Evolutionary conservation across 2,888 invertebrate species (phyloP).

Genomic region (Drosophila buzzatii): DNA sequence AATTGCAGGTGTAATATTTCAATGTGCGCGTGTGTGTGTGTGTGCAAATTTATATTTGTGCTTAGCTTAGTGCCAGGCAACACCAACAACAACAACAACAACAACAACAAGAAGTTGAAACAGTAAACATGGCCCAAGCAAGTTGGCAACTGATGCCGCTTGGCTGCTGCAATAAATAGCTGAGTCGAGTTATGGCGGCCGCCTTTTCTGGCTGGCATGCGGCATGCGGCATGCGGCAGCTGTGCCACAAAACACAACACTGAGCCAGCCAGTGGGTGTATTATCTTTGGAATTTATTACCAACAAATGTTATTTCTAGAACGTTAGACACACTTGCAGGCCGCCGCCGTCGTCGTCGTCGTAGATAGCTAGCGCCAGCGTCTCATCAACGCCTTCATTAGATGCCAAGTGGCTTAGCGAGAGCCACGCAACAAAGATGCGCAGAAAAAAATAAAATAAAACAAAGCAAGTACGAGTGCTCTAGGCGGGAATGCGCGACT

Average conservation of each 20-base stretch:
- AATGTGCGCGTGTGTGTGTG: constrained; percentile 44
- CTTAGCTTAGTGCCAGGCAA: constrained; percentile 64
- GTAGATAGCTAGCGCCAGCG: constrained; percentile 11
- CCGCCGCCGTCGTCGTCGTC: not conserved
- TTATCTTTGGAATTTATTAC: constrained; percentile 80
- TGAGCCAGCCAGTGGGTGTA: constrained; percentile 64
- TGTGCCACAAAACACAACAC: constrained; percentile 10
- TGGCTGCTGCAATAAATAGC: constrained; percentile 69
- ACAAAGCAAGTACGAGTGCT: not conserved
- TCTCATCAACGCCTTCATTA: constrained; percentile 80
- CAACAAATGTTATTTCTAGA: constrained; percentile 81
- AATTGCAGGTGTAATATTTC: constrained; percentile 81
- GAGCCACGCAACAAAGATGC: not conserved
- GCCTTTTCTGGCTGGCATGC: constrained; percentile 14
- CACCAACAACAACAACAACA: constrained; percentile 9
- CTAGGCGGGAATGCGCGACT: not conserved
- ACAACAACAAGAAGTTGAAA: constrained; percentile 12
- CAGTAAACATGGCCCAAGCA: constrained; percentile 19
- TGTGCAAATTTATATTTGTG: constrained; percentile 70
- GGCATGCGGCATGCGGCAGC: constrained; percentile 11
- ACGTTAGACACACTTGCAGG: constrained; percentile 68
- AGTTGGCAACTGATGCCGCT: constrained; percentile 58
- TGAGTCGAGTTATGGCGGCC: constrained; percentile 66
- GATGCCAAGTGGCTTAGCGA: constrained; percentile 60
- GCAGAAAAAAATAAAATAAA: not conserved